A percentile compares a stretch with the other conserved stretches of the same genome.
Conservation (phyloP, 2,888 invertebrate species). For the Trichacis sp. region DNA sequence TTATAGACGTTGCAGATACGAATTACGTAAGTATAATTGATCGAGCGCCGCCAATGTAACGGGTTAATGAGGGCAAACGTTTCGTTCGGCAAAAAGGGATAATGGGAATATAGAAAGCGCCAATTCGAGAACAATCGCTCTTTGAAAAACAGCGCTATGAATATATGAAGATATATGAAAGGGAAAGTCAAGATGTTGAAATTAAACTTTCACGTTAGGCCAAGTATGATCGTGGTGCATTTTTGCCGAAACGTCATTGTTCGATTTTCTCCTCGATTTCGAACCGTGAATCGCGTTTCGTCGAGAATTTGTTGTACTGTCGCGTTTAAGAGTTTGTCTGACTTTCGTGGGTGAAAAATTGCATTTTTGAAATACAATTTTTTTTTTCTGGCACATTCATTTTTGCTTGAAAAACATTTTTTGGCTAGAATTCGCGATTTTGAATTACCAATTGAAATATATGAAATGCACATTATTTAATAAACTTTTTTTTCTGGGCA, state of each 20-base stretch:
- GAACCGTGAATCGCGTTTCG: no score
- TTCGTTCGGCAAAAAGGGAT: conserved; percentile 5
- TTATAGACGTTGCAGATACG: conserved; percentile 31
- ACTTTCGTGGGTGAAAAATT: no score
- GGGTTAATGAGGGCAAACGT: conserved; percentile 33
- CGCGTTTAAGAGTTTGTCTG: no score
- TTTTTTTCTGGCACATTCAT: no score
- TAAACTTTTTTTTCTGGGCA: no score
- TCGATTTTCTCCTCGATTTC: no score
- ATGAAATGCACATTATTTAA: no score
- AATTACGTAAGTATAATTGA: conserved; percentile 38
- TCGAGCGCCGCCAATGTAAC: conserved; percentile 35
- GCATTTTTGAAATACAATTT: no score
- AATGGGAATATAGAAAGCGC: conserved; percentile 16
- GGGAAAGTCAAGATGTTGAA: conserved; percentile 23
- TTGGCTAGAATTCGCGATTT: no score
- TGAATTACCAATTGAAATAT: no score
- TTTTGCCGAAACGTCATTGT: neutral
- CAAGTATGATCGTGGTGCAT: neutral
- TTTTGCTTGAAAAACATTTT: no score
- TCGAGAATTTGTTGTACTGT: no score
- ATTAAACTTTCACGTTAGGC: neutral
- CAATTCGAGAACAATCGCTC: conserved; percentile 28
- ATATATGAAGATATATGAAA: conserved; percentile 17
- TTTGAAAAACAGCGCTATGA: conserved; percentile 17